Percentiles rank a stretch among this genome's conserved stretches.
Conservation (phyloP, 2,797 vertebrate species). For the Pangasius sanitwongsei region DNA sequence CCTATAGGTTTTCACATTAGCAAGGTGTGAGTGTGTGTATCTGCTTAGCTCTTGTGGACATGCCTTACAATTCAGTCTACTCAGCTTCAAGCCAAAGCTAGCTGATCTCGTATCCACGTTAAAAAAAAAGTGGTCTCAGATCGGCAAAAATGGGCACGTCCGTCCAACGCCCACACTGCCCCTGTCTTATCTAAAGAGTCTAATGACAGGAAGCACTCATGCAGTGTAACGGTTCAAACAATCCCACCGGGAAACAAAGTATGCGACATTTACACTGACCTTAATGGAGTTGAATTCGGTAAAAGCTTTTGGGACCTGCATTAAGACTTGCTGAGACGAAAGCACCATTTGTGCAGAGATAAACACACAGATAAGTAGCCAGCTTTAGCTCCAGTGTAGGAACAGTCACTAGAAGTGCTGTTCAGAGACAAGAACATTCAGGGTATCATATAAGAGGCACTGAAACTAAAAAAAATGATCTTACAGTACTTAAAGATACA, state of each 20-base stretch:
- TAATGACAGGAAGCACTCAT: constrained; percentile 47
- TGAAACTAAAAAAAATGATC: not conserved
- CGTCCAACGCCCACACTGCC: constrained; percentile 11
- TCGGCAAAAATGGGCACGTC: not conserved
- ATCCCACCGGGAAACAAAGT: constrained; percentile 43
- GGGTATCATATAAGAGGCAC: not conserved
- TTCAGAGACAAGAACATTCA: not conserved
- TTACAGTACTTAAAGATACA: not conserved
- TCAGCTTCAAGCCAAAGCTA: not conserved
- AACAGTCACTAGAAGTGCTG: not conserved
- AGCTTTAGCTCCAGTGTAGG: not conserved
- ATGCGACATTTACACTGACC: constrained; percentile 45
- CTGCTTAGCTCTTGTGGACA: not conserved
- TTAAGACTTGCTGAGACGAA: constrained; percentile 16
- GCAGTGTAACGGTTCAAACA: constrained; percentile 28
- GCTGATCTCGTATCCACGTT: not conserved
- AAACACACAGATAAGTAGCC: constrained; percentile 33
- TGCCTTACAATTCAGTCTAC: not conserved
- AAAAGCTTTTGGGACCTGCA: constrained; percentile 39
- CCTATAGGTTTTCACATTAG: not conserved
- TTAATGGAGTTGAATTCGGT: constrained; percentile 33
- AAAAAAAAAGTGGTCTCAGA: not conserved
- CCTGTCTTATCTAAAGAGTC: constrained; percentile 45
- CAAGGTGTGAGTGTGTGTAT: not conserved
- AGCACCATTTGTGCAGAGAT: constrained; percentile 6